Percentiles rank a stretch among this genome's conserved stretches.
Evolutionary conservation across 2,113 vertebrate genomes (phyloP).

Genomic region (Mixornis gularis): DNA sequence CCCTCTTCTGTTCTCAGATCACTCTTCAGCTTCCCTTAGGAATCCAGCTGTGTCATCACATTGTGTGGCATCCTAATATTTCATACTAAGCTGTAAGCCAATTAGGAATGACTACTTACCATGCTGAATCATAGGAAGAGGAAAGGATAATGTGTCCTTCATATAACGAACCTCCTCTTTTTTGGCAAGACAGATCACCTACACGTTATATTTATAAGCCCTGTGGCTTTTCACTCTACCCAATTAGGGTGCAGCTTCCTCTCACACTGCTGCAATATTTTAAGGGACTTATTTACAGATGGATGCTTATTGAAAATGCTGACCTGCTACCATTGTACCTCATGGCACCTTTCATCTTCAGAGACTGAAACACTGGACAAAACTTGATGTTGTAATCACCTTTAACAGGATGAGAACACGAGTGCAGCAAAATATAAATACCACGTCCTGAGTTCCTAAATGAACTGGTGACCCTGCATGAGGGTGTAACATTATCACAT

Average conservation of each 20-base stretch:
- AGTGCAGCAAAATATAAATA: background rate
- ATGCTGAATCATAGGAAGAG: conserved; percentile 84
- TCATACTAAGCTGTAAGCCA: conserved; percentile 90
- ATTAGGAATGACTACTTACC: conserved; percentile 95
- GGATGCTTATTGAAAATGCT: conserved; percentile 30
- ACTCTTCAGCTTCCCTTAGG: conserved; percentile 84
- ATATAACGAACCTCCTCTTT: conserved; percentile 82
- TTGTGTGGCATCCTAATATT: conserved; percentile 87
- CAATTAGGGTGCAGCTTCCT: conserved; percentile 57
- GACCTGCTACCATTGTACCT: conserved; percentile 31
- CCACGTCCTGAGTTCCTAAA: background rate
- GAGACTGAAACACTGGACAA: background rate
- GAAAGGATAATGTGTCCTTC: conserved; percentile 91
- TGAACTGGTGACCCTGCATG: background rate
- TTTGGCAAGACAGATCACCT: conserved; percentile 72
- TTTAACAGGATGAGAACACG: background rate
- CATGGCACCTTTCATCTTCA: conserved; percentile 27
- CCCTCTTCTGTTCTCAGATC: conserved; percentile 76
- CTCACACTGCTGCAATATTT: conserved; percentile 22
- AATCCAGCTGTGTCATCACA: conserved; percentile 91
- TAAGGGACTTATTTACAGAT: conserved; percentile 23
- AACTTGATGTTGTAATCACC: conserved; percentile 19
- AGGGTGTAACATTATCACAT: background rate
- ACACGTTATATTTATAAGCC: conserved; percentile 51
- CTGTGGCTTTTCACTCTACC: conserved; percentile 65